phyloP scores from a whole-genome alignment of 1,140 invertebrate genomes.

The Eurytemora carolleeae region DNA sequence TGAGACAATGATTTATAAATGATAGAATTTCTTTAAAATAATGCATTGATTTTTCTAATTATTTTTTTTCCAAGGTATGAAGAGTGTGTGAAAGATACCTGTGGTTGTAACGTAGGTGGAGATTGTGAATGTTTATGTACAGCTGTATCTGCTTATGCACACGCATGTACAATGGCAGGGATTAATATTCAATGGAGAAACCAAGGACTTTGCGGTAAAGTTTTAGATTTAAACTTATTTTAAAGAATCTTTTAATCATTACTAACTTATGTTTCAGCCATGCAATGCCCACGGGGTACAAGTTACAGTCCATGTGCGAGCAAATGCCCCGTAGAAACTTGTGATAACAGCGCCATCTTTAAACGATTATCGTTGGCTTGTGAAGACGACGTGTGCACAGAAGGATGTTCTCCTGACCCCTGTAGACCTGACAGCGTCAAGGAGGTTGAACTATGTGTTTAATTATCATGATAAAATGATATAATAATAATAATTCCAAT shows the following conservation, averaged over 20 bases:
- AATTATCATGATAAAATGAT: too few relatives aligned
- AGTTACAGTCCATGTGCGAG: conserved; percentile 54
- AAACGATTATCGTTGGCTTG: conserved; percentile 26
- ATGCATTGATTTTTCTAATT: conserved; percentile 7
- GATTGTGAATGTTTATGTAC: conserved; percentile 78
- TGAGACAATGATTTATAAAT: too few relatives aligned
- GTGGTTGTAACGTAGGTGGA: conserved; percentile 64
- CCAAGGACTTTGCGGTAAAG: conserved; percentile 59
- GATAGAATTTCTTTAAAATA: too few relatives aligned
- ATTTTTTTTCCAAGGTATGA: conserved; percentile 16
- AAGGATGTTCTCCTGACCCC: background rate
- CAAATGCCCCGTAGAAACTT: conserved; percentile 56
- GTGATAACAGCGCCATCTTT: conserved; percentile 41
- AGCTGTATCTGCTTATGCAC: conserved; percentile 59
- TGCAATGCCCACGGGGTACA: conserved; percentile 53
- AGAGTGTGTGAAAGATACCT: conserved; percentile 55
- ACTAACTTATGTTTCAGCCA: conserved; percentile 41
- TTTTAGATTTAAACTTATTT: too few relatives aligned
- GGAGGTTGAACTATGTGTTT: too few relatives aligned
- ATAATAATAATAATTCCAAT: too few relatives aligned
- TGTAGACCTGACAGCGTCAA: background rate
- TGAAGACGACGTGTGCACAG: background rate
- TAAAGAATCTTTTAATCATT: too few relatives aligned
- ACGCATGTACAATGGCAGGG: conserved; percentile 43
- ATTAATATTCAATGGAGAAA: conserved; percentile 51